phyloP scores from a whole-genome alignment of 53 echinoderm and acorn worm species.

The Glandiceps talaboti region DNA sequence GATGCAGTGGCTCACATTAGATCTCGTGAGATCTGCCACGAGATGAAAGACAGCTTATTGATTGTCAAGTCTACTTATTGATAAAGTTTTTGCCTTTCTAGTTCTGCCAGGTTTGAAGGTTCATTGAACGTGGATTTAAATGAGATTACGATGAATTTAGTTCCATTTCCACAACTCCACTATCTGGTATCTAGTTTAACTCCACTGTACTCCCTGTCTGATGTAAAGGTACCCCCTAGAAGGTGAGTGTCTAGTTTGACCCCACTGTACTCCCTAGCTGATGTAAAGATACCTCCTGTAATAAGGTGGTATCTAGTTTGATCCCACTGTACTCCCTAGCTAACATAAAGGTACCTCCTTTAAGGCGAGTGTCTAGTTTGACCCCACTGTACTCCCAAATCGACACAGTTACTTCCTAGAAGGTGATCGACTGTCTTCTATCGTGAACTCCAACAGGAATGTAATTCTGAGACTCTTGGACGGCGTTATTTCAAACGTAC shows the following conservation, averaged over 20 bases:
- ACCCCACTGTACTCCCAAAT: no score
- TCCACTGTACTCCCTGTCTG: constrained; percentile 62
- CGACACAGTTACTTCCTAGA: no score
- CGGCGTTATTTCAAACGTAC: no score
- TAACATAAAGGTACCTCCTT: constrained; percentile 51
- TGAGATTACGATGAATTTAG: constrained; percentile 92
- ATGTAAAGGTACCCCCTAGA: constrained; percentile 57
- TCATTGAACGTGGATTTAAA: constrained; percentile 80
- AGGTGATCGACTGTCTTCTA: no score
- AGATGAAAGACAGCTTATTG: no score
- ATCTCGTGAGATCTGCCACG: no score
- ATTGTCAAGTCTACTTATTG: no score
- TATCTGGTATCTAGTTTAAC: constrained; percentile 92
- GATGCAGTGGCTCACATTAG: no score
- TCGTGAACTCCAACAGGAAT: no score
- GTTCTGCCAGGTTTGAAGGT: constrained; percentile 89
- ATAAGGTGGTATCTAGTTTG: constrained; percentile 85
- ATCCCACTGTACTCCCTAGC: constrained; percentile 66
- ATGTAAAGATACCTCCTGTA: constrained; percentile 55
- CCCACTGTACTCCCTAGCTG: constrained; percentile 62
- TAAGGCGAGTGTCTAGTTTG: constrained; percentile 49
- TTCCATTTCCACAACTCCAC: constrained; percentile 81
- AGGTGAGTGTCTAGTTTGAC: constrained; percentile 59
- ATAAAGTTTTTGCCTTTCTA: constrained; percentile 11
- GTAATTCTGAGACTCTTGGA: no score